Evolutionary conservation across 2,113 vertebrate genomes (phyloP).

Genomic region (Nesoenas mayeri): DNA sequence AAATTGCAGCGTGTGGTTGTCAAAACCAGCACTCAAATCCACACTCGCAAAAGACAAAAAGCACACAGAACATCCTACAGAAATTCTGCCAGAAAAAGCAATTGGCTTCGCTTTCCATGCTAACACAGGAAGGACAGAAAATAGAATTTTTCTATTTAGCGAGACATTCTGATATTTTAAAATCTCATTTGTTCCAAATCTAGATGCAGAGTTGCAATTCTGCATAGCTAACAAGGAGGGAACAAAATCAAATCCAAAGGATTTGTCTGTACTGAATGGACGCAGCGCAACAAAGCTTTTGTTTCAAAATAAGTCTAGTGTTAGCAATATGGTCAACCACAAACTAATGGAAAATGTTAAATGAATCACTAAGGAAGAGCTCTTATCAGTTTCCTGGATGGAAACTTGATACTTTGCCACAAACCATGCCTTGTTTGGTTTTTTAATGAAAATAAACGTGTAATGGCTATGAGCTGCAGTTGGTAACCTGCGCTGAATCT

Average conservation of each 20-base stretch:
- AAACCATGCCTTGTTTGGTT: neutral
- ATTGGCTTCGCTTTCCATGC: neutral
- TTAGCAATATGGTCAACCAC: neutral
- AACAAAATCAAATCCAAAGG: neutral
- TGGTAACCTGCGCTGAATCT: neutral
- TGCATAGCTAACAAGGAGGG: neutral
- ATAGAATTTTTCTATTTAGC: neutral
- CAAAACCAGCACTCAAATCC: conserved; percentile 31
- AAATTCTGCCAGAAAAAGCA: conserved; percentile 17
- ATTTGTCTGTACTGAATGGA: neutral
- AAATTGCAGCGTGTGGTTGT: conserved; percentile 18
- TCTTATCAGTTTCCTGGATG: neutral
- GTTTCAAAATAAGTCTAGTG: neutral
- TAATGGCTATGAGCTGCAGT: neutral
- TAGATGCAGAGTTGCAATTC: neutral
- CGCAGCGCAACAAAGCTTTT: neutral
- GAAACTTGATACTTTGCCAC: neutral
- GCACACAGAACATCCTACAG: neutral
- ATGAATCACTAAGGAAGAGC: neutral
- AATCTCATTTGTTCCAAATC: neutral
- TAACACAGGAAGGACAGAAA: neutral
- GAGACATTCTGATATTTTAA: neutral
- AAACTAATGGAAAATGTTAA: neutral
- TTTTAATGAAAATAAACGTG: neutral
- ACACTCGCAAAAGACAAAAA: conserved; percentile 3